A percentile compares a stretch with the other conserved stretches of the same genome.
Conservation (phyloP, 2,797 vertebrate species). For the Molossus alvarezi region DNA sequence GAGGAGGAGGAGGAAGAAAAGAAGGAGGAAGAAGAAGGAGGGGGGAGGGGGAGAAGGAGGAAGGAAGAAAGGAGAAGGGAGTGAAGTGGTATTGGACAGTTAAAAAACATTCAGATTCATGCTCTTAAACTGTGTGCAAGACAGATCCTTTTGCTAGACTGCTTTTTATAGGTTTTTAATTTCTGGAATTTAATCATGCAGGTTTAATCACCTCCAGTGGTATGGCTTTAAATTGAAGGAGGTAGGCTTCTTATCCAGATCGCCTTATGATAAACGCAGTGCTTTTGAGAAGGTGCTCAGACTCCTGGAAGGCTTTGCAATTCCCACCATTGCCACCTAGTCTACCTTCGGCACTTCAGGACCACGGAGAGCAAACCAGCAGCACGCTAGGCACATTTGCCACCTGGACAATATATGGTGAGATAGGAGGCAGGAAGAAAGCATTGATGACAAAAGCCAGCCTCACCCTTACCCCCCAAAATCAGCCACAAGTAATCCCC, state of each 20-base stretch:
- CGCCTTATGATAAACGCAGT: slow-evolving; percentile 68
- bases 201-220: slow-evolving; percentile 67
- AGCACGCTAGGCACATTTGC: neutral
- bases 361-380: neutral
- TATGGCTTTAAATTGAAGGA: slow-evolving; percentile 69
- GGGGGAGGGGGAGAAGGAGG: neutral
- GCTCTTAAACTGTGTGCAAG: slow-evolving; percentile 63
- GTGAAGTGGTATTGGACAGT: slow-evolving; percentile 65
- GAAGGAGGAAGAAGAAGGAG: too few relatives aligned
- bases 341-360: neutral
- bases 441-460: neutral
- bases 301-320: neutral
- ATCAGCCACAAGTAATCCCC: neutral
- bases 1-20: too few relatives aligned
- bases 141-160: slow-evolving; percentile 70
- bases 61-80: neutral
- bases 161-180: slow-evolving; percentile 81
- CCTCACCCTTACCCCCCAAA: neutral
- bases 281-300: slow-evolving; percentile 30
- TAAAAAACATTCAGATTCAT: slow-evolving; percentile 79
- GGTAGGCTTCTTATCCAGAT: slow-evolving; percentile 66
- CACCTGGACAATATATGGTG: neutral
- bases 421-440: neutral
- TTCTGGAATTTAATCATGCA: slow-evolving; percentile 82
- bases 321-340: too few relatives aligned